Percentiles rank a stretch among this genome's conserved stretches.
These are phyloP conservation scores for Muscicapa adusta DNA, from an alignment of 2,113 vertebrate species.

Conservation along the genomic window DNA sequence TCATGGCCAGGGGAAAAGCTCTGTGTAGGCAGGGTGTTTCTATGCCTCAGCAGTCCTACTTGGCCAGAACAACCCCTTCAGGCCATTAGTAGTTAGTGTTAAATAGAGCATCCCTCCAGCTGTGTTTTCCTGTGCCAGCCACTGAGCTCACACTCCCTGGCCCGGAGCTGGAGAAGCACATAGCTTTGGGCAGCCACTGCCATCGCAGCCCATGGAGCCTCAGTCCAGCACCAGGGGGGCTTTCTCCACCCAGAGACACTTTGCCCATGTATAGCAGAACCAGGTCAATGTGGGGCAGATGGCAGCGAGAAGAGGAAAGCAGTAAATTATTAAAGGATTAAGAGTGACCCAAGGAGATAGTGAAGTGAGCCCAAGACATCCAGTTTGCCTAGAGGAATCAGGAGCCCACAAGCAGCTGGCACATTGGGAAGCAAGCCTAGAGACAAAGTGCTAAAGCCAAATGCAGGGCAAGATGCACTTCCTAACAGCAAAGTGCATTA, in stretches of 20 bases:
- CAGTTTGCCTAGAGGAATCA: background rate
- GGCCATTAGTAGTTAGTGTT: background rate
- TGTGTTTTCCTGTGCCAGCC: background rate
- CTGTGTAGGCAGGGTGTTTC: background rate
- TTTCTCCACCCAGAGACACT: background rate
- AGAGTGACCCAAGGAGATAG: background rate
- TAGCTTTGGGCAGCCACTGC: background rate
- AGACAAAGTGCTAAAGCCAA: background rate
- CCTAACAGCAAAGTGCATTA: constrained; percentile 18
- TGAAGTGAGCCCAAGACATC: background rate
- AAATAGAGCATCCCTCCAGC: constrained; percentile 44
- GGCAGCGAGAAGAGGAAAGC: background rate
- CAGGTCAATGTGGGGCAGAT: background rate
- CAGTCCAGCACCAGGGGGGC: background rate
- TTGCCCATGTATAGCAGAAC: background rate
- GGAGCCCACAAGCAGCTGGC: background rate
- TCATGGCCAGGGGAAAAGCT: constrained; percentile 9
- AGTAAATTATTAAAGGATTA: background rate
- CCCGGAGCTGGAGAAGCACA: background rate
- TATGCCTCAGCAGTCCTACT: constrained; percentile 27
- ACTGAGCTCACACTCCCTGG: constrained; percentile 2
- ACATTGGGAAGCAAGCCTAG: background rate
- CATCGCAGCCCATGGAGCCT: accelerated
- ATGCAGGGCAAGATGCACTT: background rate
- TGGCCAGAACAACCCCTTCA: background rate